Conservation (phyloP, 2,113 vertebrate genomes). For the Rhynchomys soricoides region DNA sequence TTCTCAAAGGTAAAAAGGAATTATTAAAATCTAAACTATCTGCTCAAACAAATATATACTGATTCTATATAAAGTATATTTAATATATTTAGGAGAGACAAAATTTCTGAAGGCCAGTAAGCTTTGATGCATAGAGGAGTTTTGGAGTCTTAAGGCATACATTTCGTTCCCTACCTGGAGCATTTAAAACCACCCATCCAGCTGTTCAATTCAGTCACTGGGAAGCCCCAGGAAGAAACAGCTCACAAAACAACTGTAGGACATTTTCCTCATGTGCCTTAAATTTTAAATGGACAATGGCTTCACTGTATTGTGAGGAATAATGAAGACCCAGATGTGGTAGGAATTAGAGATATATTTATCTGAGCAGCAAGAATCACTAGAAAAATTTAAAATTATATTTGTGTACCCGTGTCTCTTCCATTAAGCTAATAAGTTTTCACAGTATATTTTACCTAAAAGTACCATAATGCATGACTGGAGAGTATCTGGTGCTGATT, state of each 20-base stretch:
- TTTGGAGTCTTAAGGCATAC: constrained; percentile 46
- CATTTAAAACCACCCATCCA: neutral
- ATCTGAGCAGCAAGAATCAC: constrained; percentile 1
- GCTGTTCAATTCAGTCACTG: constrained; percentile 10
- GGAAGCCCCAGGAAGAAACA: constrained; percentile 47
- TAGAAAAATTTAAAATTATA: constrained; percentile 5
- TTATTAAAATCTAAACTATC: constrained; percentile 27
- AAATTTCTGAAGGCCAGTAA: constrained; percentile 22
- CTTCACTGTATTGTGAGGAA: constrained; percentile 57
- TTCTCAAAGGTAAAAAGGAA: constrained; percentile 58
- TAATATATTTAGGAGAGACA: neutral
- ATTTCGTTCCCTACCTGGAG: neutral
- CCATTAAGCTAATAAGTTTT: constrained; percentile 17
- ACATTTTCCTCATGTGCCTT: constrained; percentile 34
- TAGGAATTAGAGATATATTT: constrained; percentile 46
- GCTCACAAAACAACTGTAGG: constrained; percentile 23
- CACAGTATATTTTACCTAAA: constrained; percentile 37
- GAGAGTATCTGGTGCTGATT: constrained; percentile 6
- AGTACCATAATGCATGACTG: neutral
- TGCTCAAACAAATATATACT: constrained; percentile 37
- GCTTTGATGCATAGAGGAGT: constrained; percentile 52
- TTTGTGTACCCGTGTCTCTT: neutral
- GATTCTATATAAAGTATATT: neutral
- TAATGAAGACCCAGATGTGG: constrained; percentile 28
- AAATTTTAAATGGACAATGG: constrained; percentile 35